Evolutionary conservation across 2,113 vertebrate species (phyloP).

Genomic region (Rousettus leschenaultii): DNA sequence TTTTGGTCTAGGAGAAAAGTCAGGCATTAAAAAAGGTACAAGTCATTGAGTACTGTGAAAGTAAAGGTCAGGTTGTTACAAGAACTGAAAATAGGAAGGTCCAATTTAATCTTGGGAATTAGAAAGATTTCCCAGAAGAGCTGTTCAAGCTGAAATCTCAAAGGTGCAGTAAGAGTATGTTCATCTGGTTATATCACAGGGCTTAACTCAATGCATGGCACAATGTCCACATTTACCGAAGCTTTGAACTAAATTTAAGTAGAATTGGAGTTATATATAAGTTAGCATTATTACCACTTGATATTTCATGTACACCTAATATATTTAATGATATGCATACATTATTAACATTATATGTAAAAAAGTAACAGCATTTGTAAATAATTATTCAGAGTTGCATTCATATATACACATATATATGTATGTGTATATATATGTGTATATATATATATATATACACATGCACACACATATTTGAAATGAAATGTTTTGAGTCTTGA

Average conservation of each 20-base stretch:
- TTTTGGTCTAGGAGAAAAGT: not conserved
- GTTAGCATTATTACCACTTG: not conserved
- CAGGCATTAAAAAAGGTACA: not conserved
- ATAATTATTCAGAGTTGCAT: not conserved
- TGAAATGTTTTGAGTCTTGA: not conserved
- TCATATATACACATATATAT: not conserved
- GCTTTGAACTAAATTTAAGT: not conserved
- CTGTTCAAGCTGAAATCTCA: not conserved
- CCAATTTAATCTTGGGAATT: constrained; percentile 11
- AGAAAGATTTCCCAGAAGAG: not conserved
- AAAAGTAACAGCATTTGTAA: not conserved
- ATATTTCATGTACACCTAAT: not conserved
- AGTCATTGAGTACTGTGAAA: not conserved
- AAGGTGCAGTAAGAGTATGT: not conserved
- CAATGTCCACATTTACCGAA: not conserved
- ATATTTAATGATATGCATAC: not conserved
- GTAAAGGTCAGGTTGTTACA: not conserved
- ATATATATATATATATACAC: no score
- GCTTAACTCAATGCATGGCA: not conserved
- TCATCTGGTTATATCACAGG: not conserved
- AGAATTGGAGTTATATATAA: not conserved
- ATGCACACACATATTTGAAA: not conserved
- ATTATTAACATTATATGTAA: not conserved
- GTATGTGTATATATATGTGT: no score
- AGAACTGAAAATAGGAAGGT: not conserved